Conservation (phyloP, 2,888 invertebrate species). For the Ametastegia equiseti region DNA sequence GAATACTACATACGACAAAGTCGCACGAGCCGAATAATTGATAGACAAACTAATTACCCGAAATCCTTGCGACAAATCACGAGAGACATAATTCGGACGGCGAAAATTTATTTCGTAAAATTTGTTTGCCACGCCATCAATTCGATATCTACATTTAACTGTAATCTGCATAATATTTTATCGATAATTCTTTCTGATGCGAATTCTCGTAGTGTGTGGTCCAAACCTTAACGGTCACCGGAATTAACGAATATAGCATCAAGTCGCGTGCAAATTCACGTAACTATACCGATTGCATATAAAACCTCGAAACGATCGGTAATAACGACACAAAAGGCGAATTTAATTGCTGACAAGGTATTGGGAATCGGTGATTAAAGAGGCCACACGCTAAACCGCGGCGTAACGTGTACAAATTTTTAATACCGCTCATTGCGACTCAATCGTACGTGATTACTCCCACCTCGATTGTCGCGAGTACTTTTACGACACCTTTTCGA, state of each 20-base stretch:
- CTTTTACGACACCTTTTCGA: neutral
- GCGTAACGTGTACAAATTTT: conserved; percentile 1
- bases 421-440: conserved; percentile 5
- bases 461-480: neutral
- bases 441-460: neutral
- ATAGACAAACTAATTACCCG: neutral
- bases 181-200: too few species aligned
- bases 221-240: neutral
- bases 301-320: neutral
- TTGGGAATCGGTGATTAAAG: neutral
- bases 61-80: neutral
- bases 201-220: conserved; percentile 2
- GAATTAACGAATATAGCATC: neutral
- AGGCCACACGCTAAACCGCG: neutral
- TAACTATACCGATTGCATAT: neutral
- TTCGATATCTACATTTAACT: neutral
- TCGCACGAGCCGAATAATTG: neutral
- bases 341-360: too few species aligned
- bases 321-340: neutral
- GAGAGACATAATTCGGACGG: neutral
- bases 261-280: neutral
- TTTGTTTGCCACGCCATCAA: neutral
- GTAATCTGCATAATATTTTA: neutral
- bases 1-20: neutral
- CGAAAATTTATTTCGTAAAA: neutral